Evolutionary conservation across 1,140 invertebrate genomes (phyloP), one percentile per base, ranked within the genome.

Genomic region (Pseudomyrmex dendroicus): DNA sequence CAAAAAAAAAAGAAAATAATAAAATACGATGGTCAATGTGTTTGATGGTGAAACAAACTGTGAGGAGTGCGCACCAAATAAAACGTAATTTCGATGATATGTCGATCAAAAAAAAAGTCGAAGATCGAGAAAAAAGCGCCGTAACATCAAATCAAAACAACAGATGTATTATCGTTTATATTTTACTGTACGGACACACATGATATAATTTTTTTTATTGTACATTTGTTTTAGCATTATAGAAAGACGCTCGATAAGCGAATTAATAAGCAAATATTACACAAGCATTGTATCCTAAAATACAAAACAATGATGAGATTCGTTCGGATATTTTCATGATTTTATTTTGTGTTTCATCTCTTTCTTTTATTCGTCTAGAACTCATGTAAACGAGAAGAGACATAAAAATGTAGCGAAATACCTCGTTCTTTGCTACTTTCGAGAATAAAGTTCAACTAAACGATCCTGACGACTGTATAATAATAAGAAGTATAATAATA

Each of bases 281-380:
- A 57, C 35, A 17, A 67, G 59, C 17, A 78, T 70, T 70, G 76
- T 78, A 70, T 50, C 8, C 1, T n/a, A 13, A 70, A 72, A 80
- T 80, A 80, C 22, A 80, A 50, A 72, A 72, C 15, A 57, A 77
- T 54, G 62, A 35, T 25, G 22, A 77, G 5, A 35, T 78, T 50
- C n/a, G 76, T 61, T 50, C 48, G 76, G 46, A 57, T 61, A 66
- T 78, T 15, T 70, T 67, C 20, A 59, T 50, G 44, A 72, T 72
- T 70, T 70, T 8, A 80, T 72, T 80, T 59, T 70, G 10, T 15
- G 10, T 57, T 61, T 59, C 9, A 17, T 59, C 9, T 61, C 20
- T 59, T 17, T 10, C 20, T 22, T 5, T n/a, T 22, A 61, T 12
- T 22, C 20, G 8, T 12, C 9, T 20, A 2, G 20, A 35, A 7